Base-by-base conservation (phyloP, 1,140 invertebrate species). In the Hesperophylax magnus region DNA sequence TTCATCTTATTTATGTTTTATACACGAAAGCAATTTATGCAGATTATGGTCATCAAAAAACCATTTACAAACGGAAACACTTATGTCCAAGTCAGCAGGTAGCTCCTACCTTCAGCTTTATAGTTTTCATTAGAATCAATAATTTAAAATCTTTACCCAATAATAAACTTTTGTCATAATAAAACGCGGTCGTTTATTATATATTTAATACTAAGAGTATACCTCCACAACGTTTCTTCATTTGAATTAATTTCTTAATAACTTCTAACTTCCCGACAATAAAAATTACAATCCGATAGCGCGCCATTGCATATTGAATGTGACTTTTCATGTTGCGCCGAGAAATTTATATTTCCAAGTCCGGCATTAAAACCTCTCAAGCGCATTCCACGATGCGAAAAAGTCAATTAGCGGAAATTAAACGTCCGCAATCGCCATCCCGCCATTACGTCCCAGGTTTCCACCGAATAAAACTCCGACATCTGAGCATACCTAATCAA, bases 371-470 rank as follows among this genome's bases (percentile, higher is more conserved):
- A 69, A 39, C 39, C 31, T n/a, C 65, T 69, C 65, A 20, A n/a
- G 17, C 31, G 65, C 65, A 69, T 69, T 69, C 65, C 65, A 52
- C 34, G 65, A 69, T 47, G 20, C 31, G 65, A 69, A 69, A 61
- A 69, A 69, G 34, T 69, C 31, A 69, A 69, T 65, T 69, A 69
- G 65, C 31, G 65, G 65, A 69, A 69, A 69, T 69, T 17, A 69
- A 69, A 69, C 65, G 24, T 69, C 24, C 34, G 39, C 65, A 69
- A 69, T 69, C 65, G 65, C 20, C 56, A 18, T 58, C n/a, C 56
- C 56, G 56, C 9, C 39, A 47, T 47, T 47, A 47, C 18, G n/a
- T 58, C 56, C 56, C 2, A 60, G n/a, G 56, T 61, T 61, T 18
- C 20, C 18, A 20, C 9, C 39, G 56, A 24, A 20, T 61, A n/a